Evolutionary conservation across 2,888 invertebrate species (phyloP), one percentile per base, ranked within the genome.

Genomic region (Ichneumoninae sp.): DNA sequence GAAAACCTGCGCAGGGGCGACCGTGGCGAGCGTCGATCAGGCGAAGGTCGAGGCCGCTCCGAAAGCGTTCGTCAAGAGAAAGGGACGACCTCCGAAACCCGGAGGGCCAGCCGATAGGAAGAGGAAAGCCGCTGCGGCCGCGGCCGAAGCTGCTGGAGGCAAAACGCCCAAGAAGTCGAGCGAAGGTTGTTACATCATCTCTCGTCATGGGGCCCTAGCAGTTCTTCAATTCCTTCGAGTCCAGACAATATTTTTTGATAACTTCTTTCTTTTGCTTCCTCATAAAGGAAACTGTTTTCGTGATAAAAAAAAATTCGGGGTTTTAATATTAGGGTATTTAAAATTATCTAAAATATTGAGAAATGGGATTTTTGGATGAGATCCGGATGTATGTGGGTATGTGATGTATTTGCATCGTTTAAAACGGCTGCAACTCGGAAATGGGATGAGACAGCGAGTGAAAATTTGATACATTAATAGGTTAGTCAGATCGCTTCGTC

Each of bases 31-130:
- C 36, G 57, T 54, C 2, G 85, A 83, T 57, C 77, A 30, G 44
- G 74, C 71, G 52, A 75, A 83, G 54, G 60, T 62, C 80, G 86
- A 87, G 13, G 57, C 77, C 30, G 69, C 82, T 72, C 66, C 80
- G 30, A 91, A 91, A 76, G 78, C 89, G 2, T 91, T 92, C 78
- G 88, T 88, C n/a, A 91, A 92, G 88, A 93, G 91, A 79, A 94
- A 94, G 87, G 93, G 94, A 30, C 90, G 94, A 66, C 94, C 94
- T 7, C 94, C 93, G 83, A 95, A 94, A 90, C 94, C 93, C 7
- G 94, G 94, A 1, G 94, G 94, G 16, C 92, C 93, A 4, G 92
- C 94, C 0, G 94, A 93, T 84, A 91, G 93, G 68, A 93, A 93
- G 77, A 87, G 93, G 65, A 93, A 92, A 88, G 95, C 95, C 80